A percentile compares a stretch with the other conserved stretches of the same genome.
Conservation (phyloP, 2,797 vertebrate genomes). For the Alcedo quadribrachys region DNA sequence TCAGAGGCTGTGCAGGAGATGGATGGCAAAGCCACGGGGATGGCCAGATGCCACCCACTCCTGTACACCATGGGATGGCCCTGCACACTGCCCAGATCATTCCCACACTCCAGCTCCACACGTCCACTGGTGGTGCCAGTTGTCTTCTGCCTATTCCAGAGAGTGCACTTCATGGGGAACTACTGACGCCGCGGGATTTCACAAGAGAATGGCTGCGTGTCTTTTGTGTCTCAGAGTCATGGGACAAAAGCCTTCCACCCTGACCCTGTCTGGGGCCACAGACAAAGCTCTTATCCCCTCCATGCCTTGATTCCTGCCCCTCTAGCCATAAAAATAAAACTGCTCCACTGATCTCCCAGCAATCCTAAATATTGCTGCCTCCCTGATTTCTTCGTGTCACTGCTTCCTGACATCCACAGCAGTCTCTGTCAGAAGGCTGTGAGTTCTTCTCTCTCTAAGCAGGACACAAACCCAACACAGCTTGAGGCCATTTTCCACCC, state of each 20-base stretch:
- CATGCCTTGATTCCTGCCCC: not conserved
- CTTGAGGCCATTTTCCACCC: not conserved
- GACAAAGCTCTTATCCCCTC: not conserved
- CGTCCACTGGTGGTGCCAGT: rapidly evolving
- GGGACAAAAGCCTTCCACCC: not conserved
- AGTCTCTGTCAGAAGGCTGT: not conserved
- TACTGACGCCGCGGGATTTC: not conserved
- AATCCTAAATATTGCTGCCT: not conserved
- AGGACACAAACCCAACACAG: not conserved
- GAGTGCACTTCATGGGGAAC: not conserved
- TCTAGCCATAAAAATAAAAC: not conserved
- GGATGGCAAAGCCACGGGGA: not conserved
- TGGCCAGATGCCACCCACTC: rapidly evolving
- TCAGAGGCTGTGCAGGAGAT: not conserved
- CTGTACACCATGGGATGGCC: not conserved
- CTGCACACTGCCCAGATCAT: not conserved
- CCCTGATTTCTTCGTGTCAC: not conserved
- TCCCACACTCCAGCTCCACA: rapidly evolving
- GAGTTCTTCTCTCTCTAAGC: not conserved
- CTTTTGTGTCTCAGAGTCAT: not conserved
- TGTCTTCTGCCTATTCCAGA: not conserved
- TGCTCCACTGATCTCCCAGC: not conserved
- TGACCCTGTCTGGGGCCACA: not conserved
- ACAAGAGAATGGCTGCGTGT: not conserved
- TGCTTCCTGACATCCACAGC: not conserved